Evolutionary conservation across 2,113 vertebrate genomes (phyloP), one percentile per base, ranked within the genome.

Genomic region (Perca schrenkii): DNA sequence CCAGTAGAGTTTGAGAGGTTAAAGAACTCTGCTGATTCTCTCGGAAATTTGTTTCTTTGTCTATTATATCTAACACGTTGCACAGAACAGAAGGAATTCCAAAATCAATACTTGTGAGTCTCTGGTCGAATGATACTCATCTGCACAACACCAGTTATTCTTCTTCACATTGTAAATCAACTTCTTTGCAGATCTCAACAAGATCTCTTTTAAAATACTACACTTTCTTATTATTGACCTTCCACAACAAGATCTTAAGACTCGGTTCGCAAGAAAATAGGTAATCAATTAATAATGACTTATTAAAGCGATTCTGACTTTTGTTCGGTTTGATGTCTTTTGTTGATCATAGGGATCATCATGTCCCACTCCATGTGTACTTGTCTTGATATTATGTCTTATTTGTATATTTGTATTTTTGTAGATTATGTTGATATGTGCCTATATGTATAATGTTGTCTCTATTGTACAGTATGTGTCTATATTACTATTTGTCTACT

Each of bases 101-200:
- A 72, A 34, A 85, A 85, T 88, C 81, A 82, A 80, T 85, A 82
- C 36, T n/a, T 40, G 19, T 56, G 63, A 54, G 76, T 79, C 56
- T 82, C 50, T 73, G 54, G 65, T 68, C 58, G 74, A 82, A 80
- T 71, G 63, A 74, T 63, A 10, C 36, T 77, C 47, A 66, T 72
- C 74, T 57, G 60, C 58, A 31, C 64, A 72, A 43, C 47, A 77
- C 2, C 2, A 69, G 74, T n/a, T 22, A 10, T 22, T 22, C 4
- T 25, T 58, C 36, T 34, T 56, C 28, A 0, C 6, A 19, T 21
- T 22, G 40, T 28, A 49, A 28, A 31, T 8, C 52, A 22, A 17
- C 52, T 66, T 66, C 34, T 52, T 12, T 53, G 13, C n/a, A 31
- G 34, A 34, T 34, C 52, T 40, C 25, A 40, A 64, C 8, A n/a